Percentiles rank a stretch among this genome's conserved stretches.
phyloP scores from a whole-genome alignment of 2,888 invertebrate genomes.

The Amblyteles armatorius region DNA sequence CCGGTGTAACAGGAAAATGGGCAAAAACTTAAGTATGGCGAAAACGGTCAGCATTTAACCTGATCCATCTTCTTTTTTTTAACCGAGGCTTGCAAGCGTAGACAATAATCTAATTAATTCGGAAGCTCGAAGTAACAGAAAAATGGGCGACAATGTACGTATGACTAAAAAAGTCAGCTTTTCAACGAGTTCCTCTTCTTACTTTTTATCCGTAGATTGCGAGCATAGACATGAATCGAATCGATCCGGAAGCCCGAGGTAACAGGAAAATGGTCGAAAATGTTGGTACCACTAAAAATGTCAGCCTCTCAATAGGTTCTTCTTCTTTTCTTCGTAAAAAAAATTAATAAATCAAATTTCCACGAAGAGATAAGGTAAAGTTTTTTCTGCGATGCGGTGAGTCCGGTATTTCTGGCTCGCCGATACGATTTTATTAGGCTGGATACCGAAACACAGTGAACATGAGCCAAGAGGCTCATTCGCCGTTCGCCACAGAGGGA shows the following conservation, averaged over 20 bases:
- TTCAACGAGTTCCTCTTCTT: too few species aligned
- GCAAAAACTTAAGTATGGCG: too few species aligned
- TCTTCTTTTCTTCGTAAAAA: background rate
- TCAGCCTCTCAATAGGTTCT: background rate
- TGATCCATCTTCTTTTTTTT: too few species aligned
- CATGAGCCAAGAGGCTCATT: slow-evolving; percentile 76
- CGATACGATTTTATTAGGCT: slow-evolving; percentile 67
- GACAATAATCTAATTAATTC: too few species aligned
- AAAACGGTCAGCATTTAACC: too few species aligned
- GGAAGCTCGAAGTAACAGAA: too few species aligned
- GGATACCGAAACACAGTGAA: slow-evolving; percentile 36
- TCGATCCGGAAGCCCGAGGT: background rate
- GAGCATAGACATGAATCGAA: background rate
- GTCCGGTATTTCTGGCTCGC: slow-evolving; percentile 22
- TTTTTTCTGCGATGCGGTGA: background rate
- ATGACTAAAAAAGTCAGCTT: too few species aligned
- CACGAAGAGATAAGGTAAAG: background rate
- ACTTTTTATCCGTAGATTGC: background rate
- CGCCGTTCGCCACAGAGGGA: slow-evolving; percentile 63
- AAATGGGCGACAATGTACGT: too few species aligned
- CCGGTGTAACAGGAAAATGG: too few species aligned
- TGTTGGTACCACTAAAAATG: background rate
- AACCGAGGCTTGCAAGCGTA: too few species aligned
- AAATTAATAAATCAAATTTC: background rate
- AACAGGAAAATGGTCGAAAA: background rate